phyloP scores from a whole-genome alignment of 2,888 invertebrate species.

The Scaptomyza reducta region DNA sequence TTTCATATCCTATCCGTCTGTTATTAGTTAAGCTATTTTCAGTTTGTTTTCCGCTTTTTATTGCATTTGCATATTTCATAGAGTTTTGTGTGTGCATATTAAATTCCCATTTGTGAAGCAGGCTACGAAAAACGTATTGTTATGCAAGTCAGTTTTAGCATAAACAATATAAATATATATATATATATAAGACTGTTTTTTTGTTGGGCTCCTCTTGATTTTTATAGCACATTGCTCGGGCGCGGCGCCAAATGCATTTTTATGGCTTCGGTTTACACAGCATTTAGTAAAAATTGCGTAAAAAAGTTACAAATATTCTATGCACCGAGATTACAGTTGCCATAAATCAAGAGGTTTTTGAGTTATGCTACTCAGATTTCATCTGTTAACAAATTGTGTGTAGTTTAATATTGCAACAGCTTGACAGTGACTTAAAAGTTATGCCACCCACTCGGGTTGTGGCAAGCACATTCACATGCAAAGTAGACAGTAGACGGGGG shows the following conservation, averaged over 20 bases:
- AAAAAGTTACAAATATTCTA: slow-evolving; percentile 1
- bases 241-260: slow-evolving; percentile 19
- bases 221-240: slow-evolving; percentile 31
- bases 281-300: background rate
- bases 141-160: slow-evolving; percentile 31
- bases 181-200: background rate
- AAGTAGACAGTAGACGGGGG: background rate
- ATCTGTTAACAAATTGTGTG: background rate
- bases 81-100: slow-evolving; percentile 37
- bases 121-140: slow-evolving; percentile 39
- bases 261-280: slow-evolving; percentile 17
- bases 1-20: slow-evolving; percentile 21
- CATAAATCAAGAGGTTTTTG: background rate
- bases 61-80: slow-evolving; percentile 44
- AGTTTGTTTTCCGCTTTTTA: slow-evolving; percentile 25
- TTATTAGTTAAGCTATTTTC: slow-evolving; percentile 15
- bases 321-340: background rate
- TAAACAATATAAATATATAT: background rate
- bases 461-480: background rate
- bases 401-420: slow-evolving; percentile 1
- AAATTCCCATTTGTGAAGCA: slow-evolving; percentile 34
- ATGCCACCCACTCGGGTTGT: background rate
- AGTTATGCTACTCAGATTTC: background rate
- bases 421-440: background rate
- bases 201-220: background rate